These are phyloP conservation scores for Exaiptasia diaphana DNA, from an alignment of 64 coral and sea anemone species.

Conservation along the genomic window DNA sequence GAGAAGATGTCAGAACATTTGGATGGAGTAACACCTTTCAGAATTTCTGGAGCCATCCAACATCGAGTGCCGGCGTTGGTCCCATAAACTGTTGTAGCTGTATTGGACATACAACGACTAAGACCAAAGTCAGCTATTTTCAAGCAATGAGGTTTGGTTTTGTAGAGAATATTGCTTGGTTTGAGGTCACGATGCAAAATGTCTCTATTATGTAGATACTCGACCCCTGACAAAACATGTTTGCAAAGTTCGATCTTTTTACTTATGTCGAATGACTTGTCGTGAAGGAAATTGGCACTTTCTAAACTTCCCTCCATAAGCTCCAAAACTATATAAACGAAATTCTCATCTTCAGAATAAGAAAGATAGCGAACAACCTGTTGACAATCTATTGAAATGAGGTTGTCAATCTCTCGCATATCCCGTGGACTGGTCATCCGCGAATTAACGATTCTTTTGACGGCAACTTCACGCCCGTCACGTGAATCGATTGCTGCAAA, in stretches of 20 bases:
- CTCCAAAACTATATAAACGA: too few relatives aligned
- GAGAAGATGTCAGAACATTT: conserved; percentile 23
- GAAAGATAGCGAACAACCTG: conserved; percentile 40
- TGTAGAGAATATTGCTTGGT: conserved; percentile 68
- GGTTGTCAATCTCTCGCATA: neutral
- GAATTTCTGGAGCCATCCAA: neutral
- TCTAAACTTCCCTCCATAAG: conserved; percentile 64
- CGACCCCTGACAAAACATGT: conserved; percentile 47
- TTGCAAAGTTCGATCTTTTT: conserved; percentile 20
- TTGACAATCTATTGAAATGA: conserved; percentile 10
- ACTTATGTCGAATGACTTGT: neutral
- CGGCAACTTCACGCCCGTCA: conserved; percentile 3
- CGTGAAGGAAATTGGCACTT: neutral
- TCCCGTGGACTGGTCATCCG: neutral
- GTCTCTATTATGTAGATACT: conserved; percentile 30
- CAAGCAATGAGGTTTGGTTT: conserved; percentile 14
- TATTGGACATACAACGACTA: neutral
- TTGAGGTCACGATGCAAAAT: conserved; percentile 66
- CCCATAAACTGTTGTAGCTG: neutral
- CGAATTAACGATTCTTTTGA: neutral
- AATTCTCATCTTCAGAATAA: neutral
- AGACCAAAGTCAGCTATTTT: conserved; percentile 76
- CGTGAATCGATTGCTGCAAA: neutral
- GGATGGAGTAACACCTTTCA: neutral
- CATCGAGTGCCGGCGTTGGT: conserved; percentile 12